Evolutionary conservation across 2,113 vertebrate genomes (phyloP).

Genomic region (Greenwoodochromis staneri): DNA sequence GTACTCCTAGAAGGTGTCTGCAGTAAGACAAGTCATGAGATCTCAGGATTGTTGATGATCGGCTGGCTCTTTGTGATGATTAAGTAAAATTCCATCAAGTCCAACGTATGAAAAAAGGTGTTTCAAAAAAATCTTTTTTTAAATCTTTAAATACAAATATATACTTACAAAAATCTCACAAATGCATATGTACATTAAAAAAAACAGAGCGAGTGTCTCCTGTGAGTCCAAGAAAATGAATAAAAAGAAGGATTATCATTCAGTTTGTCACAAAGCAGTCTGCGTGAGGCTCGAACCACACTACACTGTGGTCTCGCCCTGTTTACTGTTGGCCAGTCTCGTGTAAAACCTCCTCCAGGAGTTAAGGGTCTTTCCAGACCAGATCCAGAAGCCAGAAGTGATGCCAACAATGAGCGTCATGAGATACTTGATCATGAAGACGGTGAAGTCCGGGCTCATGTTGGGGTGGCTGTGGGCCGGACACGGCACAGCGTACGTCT

Average conservation of each 20-base stretch:
- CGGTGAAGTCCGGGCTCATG: slow-evolving; percentile 92
- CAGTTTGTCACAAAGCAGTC: slow-evolving; percentile 17
- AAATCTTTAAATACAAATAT: slow-evolving; percentile 94
- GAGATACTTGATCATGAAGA: slow-evolving; percentile 99
- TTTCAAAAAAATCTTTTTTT: background rate
- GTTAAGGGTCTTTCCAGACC: slow-evolving; percentile 95
- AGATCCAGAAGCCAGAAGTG: slow-evolving; percentile 98
- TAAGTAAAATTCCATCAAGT: slow-evolving; percentile 23
- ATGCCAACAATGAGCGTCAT: slow-evolving; percentile 98
- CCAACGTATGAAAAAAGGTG: slow-evolving; percentile 15
- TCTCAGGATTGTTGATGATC: background rate
- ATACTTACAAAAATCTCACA: slow-evolving; percentile 92
- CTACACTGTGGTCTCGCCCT: slow-evolving; percentile 93
- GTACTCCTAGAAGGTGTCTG: slow-evolving; percentile 31
- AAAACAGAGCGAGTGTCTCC: slow-evolving; percentile 20
- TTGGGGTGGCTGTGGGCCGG: slow-evolving; percentile 77
- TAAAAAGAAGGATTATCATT: slow-evolving; percentile 29
- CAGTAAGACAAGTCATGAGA: slow-evolving; percentile 31
- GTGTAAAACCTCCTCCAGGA: slow-evolving; percentile 97
- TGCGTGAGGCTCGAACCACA: background rate
- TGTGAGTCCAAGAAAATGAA: background rate
- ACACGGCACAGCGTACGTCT: slow-evolving; percentile 88
- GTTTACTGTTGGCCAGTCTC: slow-evolving; percentile 89
- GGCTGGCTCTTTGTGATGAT: slow-evolving; percentile 25
- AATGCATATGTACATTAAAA: slow-evolving; percentile 85